These are phyloP conservation scores for Halichondria panicea DNA, from an alignment of 37 sponge, comb jelly and placozoan species.

Conservation along the genomic window DNA sequence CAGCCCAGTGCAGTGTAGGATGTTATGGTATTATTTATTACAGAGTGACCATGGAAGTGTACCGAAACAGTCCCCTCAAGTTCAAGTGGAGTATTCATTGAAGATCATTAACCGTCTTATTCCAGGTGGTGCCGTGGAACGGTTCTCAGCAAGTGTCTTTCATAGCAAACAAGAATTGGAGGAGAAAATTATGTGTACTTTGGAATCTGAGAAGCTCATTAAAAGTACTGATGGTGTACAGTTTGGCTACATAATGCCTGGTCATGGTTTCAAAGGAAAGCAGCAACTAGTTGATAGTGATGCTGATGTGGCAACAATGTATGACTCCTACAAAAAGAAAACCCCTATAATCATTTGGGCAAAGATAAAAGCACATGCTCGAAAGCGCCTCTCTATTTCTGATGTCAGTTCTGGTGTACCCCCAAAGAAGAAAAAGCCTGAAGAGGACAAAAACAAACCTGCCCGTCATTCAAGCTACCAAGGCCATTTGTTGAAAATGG, in stretches of 20 bases:
- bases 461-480: constrained; percentile 8
- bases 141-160: neutral
- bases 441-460: neutral
- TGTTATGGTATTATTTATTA: no score
- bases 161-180: neutral
- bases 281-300: neutral
- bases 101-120: constrained; percentile 1
- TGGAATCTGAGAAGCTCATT: neutral
- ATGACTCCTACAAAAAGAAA: constrained; percentile 10
- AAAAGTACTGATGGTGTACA: neutral
- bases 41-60: no score
- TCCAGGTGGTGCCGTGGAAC: neutral
- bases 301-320: constrained; percentile 10
- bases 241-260: constrained; percentile 34
- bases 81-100: constrained; percentile 6
- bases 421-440: constrained; percentile 4
- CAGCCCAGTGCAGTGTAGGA: no score
- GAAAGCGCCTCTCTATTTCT: constrained; percentile 3
- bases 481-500: constrained; percentile 18
- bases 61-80: no score
- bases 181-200: neutral
- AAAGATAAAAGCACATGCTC: constrained; percentile 1
- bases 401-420: neutral
- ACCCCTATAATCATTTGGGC: constrained; percentile 8
- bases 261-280: constrained; percentile 42